Evolutionary conservation across 2,113 vertebrate species (phyloP), one percentile per base, ranked within the genome.

Genomic region (Vulpes ferrilata): DNA sequence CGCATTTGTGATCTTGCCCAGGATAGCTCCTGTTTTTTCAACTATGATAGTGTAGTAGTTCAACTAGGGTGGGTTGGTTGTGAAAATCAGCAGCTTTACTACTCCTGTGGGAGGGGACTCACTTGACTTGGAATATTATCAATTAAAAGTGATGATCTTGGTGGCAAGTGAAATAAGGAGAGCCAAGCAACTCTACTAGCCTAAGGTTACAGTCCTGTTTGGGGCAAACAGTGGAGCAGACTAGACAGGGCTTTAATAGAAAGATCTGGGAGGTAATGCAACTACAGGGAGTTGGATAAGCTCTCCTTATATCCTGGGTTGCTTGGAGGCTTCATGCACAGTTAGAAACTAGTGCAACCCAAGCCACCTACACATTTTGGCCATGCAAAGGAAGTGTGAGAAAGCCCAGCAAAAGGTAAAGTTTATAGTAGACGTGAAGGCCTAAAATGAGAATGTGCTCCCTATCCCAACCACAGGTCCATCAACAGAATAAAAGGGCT

Each of bases 81-180:
- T 90, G 80, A 73, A 81, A 91, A 65, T 71, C 9, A 32, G 13
- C 27, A 71, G 25, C 12, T 79, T 95, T 48, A 82, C 6, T 71
- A 48, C 19, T 84, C 30, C 62, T 38, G 7, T 23, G 84, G 64
- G 19, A 73, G 7, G 55, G 65, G 30, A 19, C 35, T 91, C 6
- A 59, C 35, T 85, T 73, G n/a, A 59, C 80, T 57, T 89, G 84
- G 73, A 74, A 12, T 73, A 22, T 64, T 92, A 51, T 71, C n/a
- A 71, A 16, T 94, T 85, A 74, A 85, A 96, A 93, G 7, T 93
- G 38, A n/a, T 74, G 35, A 25, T 97, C 51, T 92, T 88, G 65
- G 57, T 71, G 65, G 51, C 59, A 88, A 15, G 22, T 81, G 38
- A 87, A 81, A 74, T 11, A 55, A 35, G n/a, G 5, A 90, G 67